Percentiles rank a stretch among this genome's conserved stretches.
Evolutionary conservation across 2,888 invertebrate species (phyloP).

Genomic region (Coecobrya sp.): DNA sequence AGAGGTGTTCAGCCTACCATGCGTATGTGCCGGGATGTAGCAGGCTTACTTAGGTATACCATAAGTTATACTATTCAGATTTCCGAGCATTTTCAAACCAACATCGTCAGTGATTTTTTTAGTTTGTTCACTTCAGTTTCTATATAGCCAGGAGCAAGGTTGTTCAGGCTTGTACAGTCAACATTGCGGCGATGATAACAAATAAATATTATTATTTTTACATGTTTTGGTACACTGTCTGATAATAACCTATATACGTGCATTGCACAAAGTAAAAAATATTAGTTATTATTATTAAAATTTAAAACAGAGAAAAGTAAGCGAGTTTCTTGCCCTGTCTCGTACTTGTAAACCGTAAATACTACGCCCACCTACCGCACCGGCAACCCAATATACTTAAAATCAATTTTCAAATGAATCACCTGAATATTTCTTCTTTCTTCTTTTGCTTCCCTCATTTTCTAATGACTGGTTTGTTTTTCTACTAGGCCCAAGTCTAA

Average conservation of each 20-base stretch:
- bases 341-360: conserved; percentile 5
- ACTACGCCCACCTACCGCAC: conserved; percentile 14
- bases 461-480: conserved; percentile 77
- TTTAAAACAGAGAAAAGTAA: not conserved
- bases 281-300: not conserved
- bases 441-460: conserved; percentile 66
- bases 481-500: conserved; percentile 28
- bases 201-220: not conserved
- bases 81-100: conserved; percentile 15
- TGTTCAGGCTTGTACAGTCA: not conserved
- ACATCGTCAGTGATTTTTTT: not conserved
- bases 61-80: not conserved
- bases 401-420: conserved; percentile 71
- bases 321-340: conserved; percentile 20
- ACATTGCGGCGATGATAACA: not conserved
- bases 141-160: conserved; percentile 25
- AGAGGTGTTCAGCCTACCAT: not conserved
- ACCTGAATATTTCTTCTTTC: conserved; percentile 3
- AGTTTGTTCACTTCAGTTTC: not conserved
- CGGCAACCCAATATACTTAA: not conserved
- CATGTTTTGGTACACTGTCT: not conserved
- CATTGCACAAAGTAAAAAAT: not conserved
- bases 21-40: not conserved
- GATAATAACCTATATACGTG: conserved; percentile 5
- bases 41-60: not conserved